Conservation (phyloP, 2,113 vertebrate species). For the Gymnorhina tibicen region DNA sequence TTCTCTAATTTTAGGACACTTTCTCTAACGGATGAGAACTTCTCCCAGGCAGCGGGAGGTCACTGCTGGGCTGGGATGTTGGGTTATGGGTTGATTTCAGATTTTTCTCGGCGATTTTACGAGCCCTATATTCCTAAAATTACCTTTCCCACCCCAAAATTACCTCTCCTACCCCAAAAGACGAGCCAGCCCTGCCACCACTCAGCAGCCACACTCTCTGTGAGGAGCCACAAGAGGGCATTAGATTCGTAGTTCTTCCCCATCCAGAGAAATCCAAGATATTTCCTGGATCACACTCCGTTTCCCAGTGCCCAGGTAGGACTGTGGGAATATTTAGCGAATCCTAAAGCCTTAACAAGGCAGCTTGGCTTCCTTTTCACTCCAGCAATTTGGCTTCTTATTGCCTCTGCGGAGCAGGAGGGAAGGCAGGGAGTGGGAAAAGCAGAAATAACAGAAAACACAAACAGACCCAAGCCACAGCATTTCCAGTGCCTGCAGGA, state of each 20-base stretch:
- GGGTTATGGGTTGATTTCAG: neutral
- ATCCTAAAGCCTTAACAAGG: neutral
- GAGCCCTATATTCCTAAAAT: neutral
- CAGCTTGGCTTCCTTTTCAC: neutral
- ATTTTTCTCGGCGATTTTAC: neutral
- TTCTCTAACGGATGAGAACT: neutral
- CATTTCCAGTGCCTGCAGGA: neutral
- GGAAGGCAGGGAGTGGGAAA: neutral
- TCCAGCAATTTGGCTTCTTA: neutral
- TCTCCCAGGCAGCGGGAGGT: neutral
- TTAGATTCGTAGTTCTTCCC: neutral
- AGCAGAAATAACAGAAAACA: neutral
- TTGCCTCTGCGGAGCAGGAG: neutral
- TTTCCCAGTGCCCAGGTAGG: neutral
- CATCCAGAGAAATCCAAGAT: neutral
- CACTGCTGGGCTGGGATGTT: neutral
- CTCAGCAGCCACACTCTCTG: neutral
- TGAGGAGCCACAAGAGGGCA: slow-evolving; percentile 47
- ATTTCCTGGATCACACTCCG: neutral
- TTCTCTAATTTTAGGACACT: neutral
- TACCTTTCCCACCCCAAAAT: neutral
- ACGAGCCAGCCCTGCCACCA: neutral
- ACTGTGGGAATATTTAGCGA: neutral
- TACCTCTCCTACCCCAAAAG: neutral
- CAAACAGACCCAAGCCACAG: neutral